Percentiles rank a stretch among this genome's conserved stretches.
Evolutionary conservation across 2,113 vertebrate genomes (phyloP).

Genomic region (rabbit (Oryctolagus cuniculus)): mOryCun1.1 NC_091441.1:25862001-25862500

Average conservation of each 20-base stretch:
- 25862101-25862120: conserved; percentile 45
- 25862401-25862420: conserved; percentile 50
- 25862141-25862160: conserved; percentile 1
- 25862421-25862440: conserved; percentile 56
- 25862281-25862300: conserved; percentile 26
- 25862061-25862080: conserved; percentile 24
- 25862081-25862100: conserved; percentile 66
- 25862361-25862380: not conserved
- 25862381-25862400: not conserved
- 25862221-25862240: conserved; percentile 19
- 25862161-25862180: not conserved
- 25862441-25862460: conserved; percentile 79
- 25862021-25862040: too few species aligned
- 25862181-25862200: not conserved
- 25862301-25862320: not conserved
- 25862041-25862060: not conserved
- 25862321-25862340: not conserved
- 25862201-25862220: not conserved
- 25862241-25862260: not conserved
- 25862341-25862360: not conserved
- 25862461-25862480: conserved; percentile 81
- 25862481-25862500: conserved; percentile 75
- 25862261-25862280: not conserved
- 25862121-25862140: conserved; percentile 55
- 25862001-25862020: too few species aligned